Percentiles rank a stretch among this genome's conserved stretches.
These are phyloP conservation scores for Spermophilus dauricus DNA, from an alignment of 2,113 vertebrate species.

Conservation along the genomic window DNA sequence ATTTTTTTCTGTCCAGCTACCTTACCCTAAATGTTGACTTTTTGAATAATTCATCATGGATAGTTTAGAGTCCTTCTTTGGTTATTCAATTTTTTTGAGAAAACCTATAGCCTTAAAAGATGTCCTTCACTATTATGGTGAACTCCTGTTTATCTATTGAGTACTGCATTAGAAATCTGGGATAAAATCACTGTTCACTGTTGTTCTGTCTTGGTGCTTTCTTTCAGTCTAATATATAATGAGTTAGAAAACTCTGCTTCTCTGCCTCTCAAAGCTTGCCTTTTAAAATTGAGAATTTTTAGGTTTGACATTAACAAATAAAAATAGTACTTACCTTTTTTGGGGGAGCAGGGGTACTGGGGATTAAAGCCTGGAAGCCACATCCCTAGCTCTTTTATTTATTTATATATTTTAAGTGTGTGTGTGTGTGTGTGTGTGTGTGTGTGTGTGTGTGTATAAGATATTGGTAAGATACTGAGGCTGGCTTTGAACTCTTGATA, in stretches of 20 bases:
- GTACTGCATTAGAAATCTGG: conserved; percentile 19
- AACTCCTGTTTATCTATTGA: conserved; percentile 32
- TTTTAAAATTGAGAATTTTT: conserved; percentile 68
- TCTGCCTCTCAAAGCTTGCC: conserved; percentile 31
- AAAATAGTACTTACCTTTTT: conserved; percentile 31
- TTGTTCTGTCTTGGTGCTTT: neutral
- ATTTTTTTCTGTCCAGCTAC: neutral
- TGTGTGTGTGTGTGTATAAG: too few species aligned
- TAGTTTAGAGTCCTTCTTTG: neutral
- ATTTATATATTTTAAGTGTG: too few species aligned
- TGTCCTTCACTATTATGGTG: conserved; percentile 26
- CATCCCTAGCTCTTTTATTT: too few species aligned
- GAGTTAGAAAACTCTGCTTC: conserved; percentile 35
- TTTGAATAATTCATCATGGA: conserved; percentile 27
- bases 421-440: too few species aligned
- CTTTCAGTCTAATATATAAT: conserved; percentile 39
- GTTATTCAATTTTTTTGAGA: conserved; percentile 49
- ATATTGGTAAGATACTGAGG: too few species aligned
- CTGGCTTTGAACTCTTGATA: too few species aligned
- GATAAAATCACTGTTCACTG: neutral
- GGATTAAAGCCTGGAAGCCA: too few species aligned
- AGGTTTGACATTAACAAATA: conserved; percentile 55
- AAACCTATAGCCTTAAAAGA: conserved; percentile 42
- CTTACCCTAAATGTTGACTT: conserved; percentile 27
- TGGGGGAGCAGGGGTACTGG: too few species aligned